Evolutionary conservation across 92 coral and sea anemone species (phyloP).

Genomic region (Palythoa grandis): DNA sequence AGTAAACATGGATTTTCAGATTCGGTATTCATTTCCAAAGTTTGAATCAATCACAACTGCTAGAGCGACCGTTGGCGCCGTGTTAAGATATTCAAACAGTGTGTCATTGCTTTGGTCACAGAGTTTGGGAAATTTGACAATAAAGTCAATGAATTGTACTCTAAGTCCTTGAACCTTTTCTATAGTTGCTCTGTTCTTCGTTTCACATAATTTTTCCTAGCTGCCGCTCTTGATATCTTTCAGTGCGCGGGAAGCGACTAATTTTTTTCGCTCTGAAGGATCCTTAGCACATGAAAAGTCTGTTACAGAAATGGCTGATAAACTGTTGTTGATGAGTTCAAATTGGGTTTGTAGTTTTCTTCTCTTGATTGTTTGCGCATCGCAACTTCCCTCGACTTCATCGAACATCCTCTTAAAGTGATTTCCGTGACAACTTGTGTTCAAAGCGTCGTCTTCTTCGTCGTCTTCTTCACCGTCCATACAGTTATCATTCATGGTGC

Average conservation of each 20-base stretch:
- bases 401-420: conserved; percentile 76
- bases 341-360: conserved; percentile 80
- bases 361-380: conserved; percentile 60
- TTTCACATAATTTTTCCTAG: background rate
- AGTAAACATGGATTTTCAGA: background rate
- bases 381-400: conserved; percentile 51
- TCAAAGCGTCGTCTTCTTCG: conserved; percentile 70
- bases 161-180: background rate
- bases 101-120: background rate
- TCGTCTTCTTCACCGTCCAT: conserved; percentile 56
- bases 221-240: conserved; percentile 9
- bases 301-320: conserved; percentile 46
- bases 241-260: conserved; percentile 21
- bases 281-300: conserved; percentile 6
- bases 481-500: conserved; percentile 14
- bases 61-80: background rate
- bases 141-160: background rate
- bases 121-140: background rate
- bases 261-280: background rate
- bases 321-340: conserved; percentile 52
- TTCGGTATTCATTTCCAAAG: background rate
- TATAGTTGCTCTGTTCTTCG: background rate
- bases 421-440: conserved; percentile 77
- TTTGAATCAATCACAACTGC: background rate
- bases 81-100: background rate